Evolutionary conservation across 2,888 invertebrate species (phyloP), one percentile per base, ranked within the genome.

Genomic region (Leptopterna dolabrata): DNA sequence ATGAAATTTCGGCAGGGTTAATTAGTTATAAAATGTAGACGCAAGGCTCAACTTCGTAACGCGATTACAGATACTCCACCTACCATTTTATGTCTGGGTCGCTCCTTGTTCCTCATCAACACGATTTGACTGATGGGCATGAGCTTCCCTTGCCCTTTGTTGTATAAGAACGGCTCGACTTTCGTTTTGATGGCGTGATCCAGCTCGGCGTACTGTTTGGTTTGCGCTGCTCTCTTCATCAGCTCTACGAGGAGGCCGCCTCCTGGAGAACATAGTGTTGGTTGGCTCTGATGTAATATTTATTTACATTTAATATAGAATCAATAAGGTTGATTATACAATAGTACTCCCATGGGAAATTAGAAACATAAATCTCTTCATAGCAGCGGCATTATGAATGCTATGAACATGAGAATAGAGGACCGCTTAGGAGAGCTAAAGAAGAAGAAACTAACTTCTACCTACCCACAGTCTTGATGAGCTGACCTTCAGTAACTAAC

Each of bases 111-210:
- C 89, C 98, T 93, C 85, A 96, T 92, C 86, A 98, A 93, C 2
- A 99, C 97, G 86, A 99, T 92, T 91, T 97, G 96, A 0, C 96
- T 95, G 90, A 98, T 95, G 0, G 98, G 97, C 90, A 99, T 95
- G 92, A 97, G 96, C 87, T 96, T 95, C 0, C 99, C 99, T 90
- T 95, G 95, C 2, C 99, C 99, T 91, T 95, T 96, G 91, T 98
- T 98, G 92, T 99, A 99, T 29, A 99, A 92, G 92, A 97, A 98
- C 0, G 97, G 97, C 90, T 96, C 96, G 16, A 98, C 97, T 91
- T 97, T 97, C 0, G 96, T 96, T 92, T 96, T 95, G 87, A 99
- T 97, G 0, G 97, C 96, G 91, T 97, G 96, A 92, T 98, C 98
- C 88, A 98, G 94, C 92, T 98, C 97, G 0, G 97, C 96, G 90